These are phyloP conservation scores for Myotis daubentonii DNA, from an alignment of 2,797 vertebrate species.

Conservation along the genomic window DNA sequence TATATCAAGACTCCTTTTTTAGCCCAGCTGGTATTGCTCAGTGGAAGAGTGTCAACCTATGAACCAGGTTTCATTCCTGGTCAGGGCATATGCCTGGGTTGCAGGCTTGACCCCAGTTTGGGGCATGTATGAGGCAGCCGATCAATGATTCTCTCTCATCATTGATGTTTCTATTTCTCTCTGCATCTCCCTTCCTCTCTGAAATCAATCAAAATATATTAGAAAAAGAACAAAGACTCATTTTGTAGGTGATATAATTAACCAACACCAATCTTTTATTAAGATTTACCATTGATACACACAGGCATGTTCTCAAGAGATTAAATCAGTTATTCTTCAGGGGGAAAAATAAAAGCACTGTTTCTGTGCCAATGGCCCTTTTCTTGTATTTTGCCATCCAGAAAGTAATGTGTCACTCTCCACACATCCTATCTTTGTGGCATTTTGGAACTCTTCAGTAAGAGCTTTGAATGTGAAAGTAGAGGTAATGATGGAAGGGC, in stretches of 20 bases:
- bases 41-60: too few species aligned
- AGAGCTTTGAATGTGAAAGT: slow-evolving; percentile 22
- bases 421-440: slow-evolving; percentile 33
- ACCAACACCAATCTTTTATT: neutral
- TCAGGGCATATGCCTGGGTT: too few species aligned
- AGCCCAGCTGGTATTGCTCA: too few species aligned
- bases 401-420: neutral
- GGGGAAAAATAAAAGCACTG: neutral
- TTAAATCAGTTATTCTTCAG: neutral
- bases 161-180: too few species aligned
- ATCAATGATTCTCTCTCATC: too few species aligned
- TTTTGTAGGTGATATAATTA: neutral
- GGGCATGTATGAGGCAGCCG: too few species aligned
- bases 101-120: too few species aligned
- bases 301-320: neutral
- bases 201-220: too few species aligned
- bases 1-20: neutral
- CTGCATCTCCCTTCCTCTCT: too few species aligned
- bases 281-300: neutral
- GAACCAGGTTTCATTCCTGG: too few species aligned
- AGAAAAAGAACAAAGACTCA: too few species aligned
- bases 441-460: slow-evolving; percentile 25
- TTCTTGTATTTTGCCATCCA: neutral
- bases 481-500: slow-evolving; percentile 42
- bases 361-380: neutral